Conservation (phyloP, 2,888 invertebrate genomes). For the Carcina quercana region DNA sequence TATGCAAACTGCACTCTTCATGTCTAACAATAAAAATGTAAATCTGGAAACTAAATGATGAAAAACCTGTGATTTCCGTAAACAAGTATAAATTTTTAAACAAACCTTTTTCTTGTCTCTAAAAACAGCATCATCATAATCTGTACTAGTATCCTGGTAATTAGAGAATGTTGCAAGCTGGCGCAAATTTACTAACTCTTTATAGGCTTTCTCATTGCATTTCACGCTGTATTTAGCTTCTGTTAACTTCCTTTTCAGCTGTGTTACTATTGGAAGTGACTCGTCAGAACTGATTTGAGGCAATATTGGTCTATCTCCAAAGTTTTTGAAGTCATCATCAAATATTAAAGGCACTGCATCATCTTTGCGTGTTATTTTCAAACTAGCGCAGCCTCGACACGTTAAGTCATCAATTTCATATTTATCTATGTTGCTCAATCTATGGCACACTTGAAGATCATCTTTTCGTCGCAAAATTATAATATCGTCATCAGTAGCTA, state of each 20-base stretch:
- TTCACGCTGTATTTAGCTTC: constrained; percentile 43
- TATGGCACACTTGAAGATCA: constrained; percentile 26
- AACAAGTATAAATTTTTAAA: too few relatives aligned
- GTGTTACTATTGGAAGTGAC: constrained; percentile 28
- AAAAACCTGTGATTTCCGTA: too few relatives aligned
- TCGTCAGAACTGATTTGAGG: neutral
- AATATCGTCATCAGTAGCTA: constrained; percentile 31
- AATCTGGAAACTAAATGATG: too few relatives aligned
- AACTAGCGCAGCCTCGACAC: constrained; percentile 34
- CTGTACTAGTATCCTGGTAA: constrained; percentile 34
- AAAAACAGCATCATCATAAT: constrained; percentile 25
- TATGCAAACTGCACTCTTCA: too few relatives aligned
- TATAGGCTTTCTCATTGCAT: constrained; percentile 35
- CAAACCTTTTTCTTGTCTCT: neutral
- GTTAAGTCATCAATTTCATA: constrained; percentile 36
- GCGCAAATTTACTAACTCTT: constrained; percentile 35
- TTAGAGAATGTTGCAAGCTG: constrained; percentile 37
- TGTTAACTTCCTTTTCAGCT: constrained; percentile 42
- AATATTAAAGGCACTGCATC: constrained; percentile 49
- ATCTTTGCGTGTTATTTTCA: constrained; percentile 38
- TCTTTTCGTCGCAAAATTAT: constrained; percentile 36
- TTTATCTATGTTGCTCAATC: constrained; percentile 32
- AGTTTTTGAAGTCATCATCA: constrained; percentile 44
- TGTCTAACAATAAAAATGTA: too few relatives aligned
- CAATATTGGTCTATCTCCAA: constrained; percentile 17